Base-by-base conservation (phyloP, 1,140 invertebrate genomes). In the Heliothis subflexa region DNA sequence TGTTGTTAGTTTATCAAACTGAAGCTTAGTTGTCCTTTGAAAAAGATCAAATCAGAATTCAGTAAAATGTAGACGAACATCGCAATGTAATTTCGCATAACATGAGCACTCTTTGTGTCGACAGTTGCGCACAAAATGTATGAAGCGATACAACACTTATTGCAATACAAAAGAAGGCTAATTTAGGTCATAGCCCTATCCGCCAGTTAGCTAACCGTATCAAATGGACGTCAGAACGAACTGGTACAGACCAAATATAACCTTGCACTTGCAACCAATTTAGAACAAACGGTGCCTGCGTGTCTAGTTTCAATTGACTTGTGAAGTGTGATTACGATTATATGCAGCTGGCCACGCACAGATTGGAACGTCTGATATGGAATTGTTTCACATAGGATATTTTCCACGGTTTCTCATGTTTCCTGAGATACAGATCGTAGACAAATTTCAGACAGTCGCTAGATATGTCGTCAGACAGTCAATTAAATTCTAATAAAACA, bases 211-310 rank as follows among this genome's bases (percentile, higher is more conserved):
- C 10, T n/a, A 28, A 40, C 62, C 11, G 62, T 16, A 47, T 16
- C 16, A 21, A 47, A 66, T 47, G 18, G 9, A 40, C 40, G 40
- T 66, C 40, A 47, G 50, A 18, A n/a, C 14, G 33, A 40, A 71
- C 52, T 16, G 50, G 68, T 71, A 55, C 11, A 55, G 12, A 55
- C 68, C 52, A 28, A 21, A 52, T 70, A 28, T 70, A 70, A 71
- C 68, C 68, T 71, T 71, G 68, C 68, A 55, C 68, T 71, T 71
- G 68, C 68, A 18, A 40, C 25, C 52, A 55, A 71, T 71, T 71
- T 71, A 28, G 25, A 71, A 25, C 21, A 28, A 28, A 70, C 68
- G 28, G 66, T 70, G 66, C 47, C 47, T 70, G 66, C 47, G 66
- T 50, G 66, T 50, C 47, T 70, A 25, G 66, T 28, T 14, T 52